phyloP scores from a whole-genome alignment of 2,797 vertebrate species.

The Ctenopoma multispine region DNA sequence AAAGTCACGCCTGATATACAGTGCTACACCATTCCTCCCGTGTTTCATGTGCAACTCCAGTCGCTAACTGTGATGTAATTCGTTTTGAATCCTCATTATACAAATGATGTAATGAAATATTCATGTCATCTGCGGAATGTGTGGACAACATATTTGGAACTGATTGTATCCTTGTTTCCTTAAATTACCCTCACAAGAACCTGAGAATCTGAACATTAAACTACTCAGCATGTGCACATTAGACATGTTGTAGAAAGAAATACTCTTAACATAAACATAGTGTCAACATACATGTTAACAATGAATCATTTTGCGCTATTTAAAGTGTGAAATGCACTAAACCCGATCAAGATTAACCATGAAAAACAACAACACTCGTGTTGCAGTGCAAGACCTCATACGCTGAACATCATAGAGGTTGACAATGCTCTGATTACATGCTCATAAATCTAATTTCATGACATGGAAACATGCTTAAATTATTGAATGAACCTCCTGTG shows the following conservation, averaged over 20 bases:
- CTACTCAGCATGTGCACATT: slow-evolving; percentile 31
- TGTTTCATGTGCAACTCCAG: slow-evolving; percentile 20
- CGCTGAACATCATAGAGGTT: slow-evolving; percentile 27
- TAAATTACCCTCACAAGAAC: slow-evolving; percentile 11
- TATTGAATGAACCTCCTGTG: slow-evolving; percentile 38
- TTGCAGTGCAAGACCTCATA: slow-evolving; percentile 26
- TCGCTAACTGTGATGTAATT: slow-evolving; percentile 36
- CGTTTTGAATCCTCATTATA: slow-evolving; percentile 37
- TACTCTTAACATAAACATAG: slow-evolving; percentile 39
- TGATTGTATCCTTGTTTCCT: background rate
- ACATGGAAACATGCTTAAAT: slow-evolving; percentile 48
- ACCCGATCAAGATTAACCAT: slow-evolving; percentile 25
- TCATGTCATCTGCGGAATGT: slow-evolving; percentile 56
- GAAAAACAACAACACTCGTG: slow-evolving; percentile 17
- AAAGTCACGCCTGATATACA: slow-evolving; percentile 37
- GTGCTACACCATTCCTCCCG: slow-evolving; percentile 29
- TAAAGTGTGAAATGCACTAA: slow-evolving; percentile 48
- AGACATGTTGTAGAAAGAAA: slow-evolving; percentile 41
- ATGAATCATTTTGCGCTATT: slow-evolving; percentile 38
- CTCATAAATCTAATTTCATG: slow-evolving; percentile 57
- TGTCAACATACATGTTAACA: slow-evolving; percentile 26
- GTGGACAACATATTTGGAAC: slow-evolving; percentile 19
- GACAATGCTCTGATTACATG: slow-evolving; percentile 54
- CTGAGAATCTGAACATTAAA: slow-evolving; percentile 23
- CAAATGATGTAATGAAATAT: slow-evolving; percentile 67